phyloP scores from a whole-genome alignment of 1,140 invertebrate species.

The Venustaconcha ellipsiformis region DNA sequence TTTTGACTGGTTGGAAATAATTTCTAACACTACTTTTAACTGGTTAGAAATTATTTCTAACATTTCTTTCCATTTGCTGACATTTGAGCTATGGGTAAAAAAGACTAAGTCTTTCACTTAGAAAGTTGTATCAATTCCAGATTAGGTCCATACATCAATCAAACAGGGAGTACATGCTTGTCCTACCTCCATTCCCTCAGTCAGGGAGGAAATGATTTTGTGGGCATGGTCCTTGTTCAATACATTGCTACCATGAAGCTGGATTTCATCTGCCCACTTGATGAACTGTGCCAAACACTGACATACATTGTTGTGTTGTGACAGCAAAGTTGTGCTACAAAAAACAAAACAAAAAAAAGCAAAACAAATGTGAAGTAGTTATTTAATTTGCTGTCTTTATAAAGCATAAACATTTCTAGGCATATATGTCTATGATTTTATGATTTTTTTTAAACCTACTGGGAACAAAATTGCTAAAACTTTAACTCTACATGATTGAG shows the following conservation, averaged over 20 bases:
- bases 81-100: too few species aligned
- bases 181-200: constrained; percentile 81
- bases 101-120: background rate
- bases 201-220: constrained; percentile 82
- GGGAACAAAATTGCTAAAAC: background rate
- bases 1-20: too few species aligned
- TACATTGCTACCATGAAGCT: constrained; percentile 80
- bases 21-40: too few species aligned
- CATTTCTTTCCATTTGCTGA: too few species aligned
- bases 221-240: constrained; percentile 77
- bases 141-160: too few species aligned
- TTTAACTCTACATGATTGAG: background rate
- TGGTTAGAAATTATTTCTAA: too few species aligned
- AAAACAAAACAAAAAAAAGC: background rate
- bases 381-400: too few species aligned
- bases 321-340: constrained; percentile 76
- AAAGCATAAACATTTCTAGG: too few species aligned
- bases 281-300: constrained; percentile 88
- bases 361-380: too few species aligned
- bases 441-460: constrained; percentile 3
- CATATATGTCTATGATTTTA: constrained; percentile 5
- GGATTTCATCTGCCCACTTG: constrained; percentile 88
- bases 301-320: constrained; percentile 88
- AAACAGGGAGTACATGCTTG: too few species aligned
- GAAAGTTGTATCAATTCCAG: too few species aligned